These are phyloP conservation scores for Nowickia ferox DNA, from an alignment of 2,888 invertebrate species.

Conservation along the genomic window DNA sequence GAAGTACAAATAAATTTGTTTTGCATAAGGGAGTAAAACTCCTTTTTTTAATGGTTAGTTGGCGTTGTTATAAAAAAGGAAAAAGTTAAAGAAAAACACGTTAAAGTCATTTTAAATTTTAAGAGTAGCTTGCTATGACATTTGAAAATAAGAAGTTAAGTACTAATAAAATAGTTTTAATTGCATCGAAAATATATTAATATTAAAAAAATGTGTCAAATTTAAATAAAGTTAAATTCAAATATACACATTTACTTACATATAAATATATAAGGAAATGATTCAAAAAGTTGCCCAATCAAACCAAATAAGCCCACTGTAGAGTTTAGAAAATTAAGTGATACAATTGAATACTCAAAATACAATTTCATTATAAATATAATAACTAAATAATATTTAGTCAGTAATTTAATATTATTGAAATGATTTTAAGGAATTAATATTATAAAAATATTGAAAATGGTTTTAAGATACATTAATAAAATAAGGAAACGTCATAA, in stretches of 20 bases:
- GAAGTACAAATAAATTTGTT: too few relatives aligned
- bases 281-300: constrained; percentile 68
- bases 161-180: constrained; percentile 62
- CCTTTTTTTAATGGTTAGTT: constrained; percentile 42
- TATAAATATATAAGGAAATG: constrained; percentile 45
- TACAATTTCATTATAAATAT: constrained; percentile 52
- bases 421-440: constrained; percentile 42
- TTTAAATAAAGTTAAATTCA: constrained; percentile 41
- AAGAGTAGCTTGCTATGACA: constrained; percentile 52
- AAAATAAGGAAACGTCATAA: constrained; percentile 15
- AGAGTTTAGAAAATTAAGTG: constrained; percentile 54
- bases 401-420: constrained; percentile 42
- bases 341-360: constrained; percentile 46
- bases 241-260: constrained; percentile 4
- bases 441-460: constrained; percentile 26
- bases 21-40: too few relatives aligned
- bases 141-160: constrained; percentile 48
- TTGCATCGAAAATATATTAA: constrained; percentile 47
- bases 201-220: constrained; percentile 56
- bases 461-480: constrained; percentile 46
- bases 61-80: constrained; percentile 58
- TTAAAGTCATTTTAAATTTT: constrained; percentile 62
- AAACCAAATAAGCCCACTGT: constrained; percentile 48
- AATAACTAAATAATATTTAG: constrained; percentile 34
- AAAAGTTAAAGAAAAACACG: constrained; percentile 39